Percentiles rank a stretch among this genome's conserved stretches.
Evolutionary conservation across 2,888 invertebrate genomes (phyloP).

Genomic region (Himalopsyche japonica): DNA sequence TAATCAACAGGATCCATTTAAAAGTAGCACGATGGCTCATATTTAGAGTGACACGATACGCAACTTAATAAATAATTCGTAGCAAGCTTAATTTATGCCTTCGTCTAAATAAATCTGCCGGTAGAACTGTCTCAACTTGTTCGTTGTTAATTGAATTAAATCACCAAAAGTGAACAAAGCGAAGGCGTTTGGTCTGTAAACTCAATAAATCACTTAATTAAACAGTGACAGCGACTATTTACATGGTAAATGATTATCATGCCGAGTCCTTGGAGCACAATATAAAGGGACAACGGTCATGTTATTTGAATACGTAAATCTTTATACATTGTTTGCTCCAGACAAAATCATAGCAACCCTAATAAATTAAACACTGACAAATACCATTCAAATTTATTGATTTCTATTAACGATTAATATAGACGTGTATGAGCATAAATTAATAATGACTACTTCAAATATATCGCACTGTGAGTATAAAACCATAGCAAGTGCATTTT

Average conservation of each 20-base stretch:
- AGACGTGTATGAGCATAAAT: too few species aligned
- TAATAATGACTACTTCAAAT: too few species aligned
- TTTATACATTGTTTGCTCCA: not conserved
- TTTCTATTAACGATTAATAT: not conserved
- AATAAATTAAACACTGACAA: not conserved
- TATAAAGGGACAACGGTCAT: slow-evolving; percentile 6
- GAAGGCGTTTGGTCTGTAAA: slow-evolving; percentile 1
- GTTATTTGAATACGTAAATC: slow-evolving; percentile 5
- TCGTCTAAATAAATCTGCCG: not conserved
- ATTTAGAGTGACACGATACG: not conserved
- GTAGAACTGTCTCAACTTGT: not conserved
- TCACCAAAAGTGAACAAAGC: not conserved
- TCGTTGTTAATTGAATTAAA: not conserved
- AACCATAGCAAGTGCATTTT: too few species aligned
- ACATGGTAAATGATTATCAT: slow-evolving; percentile 4
- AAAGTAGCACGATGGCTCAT: too few species aligned
- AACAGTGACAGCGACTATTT: slow-evolving; percentile 5
- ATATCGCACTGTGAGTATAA: too few species aligned
- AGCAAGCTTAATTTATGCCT: not conserved
- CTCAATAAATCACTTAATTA: slow-evolving; percentile 11
- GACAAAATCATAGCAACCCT: not conserved
- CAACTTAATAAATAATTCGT: not conserved
- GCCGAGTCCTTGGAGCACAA: not conserved
- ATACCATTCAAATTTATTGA: not conserved
- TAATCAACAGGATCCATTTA: too few species aligned